phyloP scores from a whole-genome alignment of 2,113 vertebrate genomes.

The Anguilla rostrata region DNA sequence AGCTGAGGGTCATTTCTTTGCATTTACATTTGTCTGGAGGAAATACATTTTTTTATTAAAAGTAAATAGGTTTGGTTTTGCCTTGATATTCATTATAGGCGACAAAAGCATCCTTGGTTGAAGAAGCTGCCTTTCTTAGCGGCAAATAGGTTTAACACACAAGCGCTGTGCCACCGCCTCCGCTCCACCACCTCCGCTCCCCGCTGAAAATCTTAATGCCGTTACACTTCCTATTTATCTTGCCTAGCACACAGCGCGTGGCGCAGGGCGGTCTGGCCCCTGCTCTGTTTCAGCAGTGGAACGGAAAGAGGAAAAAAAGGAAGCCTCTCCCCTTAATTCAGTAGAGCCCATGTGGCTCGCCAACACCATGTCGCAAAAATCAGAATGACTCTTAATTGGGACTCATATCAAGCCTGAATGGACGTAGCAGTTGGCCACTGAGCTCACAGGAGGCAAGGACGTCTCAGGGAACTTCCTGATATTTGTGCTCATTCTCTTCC shows the following conservation, averaged over 20 bases:
- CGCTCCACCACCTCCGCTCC: not conserved
- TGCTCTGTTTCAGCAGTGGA: not conserved
- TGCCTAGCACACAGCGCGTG: not conserved
- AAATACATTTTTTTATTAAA: conserved; percentile 37
- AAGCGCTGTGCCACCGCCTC: conserved; percentile 3
- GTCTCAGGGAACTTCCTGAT: not conserved
- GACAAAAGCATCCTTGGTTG: conserved; percentile 13
- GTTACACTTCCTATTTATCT: conserved; percentile 27
- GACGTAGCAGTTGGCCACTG: not conserved
- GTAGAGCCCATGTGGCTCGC: not conserved
- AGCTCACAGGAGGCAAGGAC: not conserved
- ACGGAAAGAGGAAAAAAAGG: not conserved
- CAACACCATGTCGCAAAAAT: not conserved
- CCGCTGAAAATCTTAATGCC: conserved; percentile 16
- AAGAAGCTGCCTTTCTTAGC: conserved; percentile 22
- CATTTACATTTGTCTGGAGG: conserved; percentile 31
- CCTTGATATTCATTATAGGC: not conserved
- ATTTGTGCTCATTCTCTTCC: not conserved
- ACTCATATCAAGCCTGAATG: not conserved
- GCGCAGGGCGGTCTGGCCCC: not conserved
- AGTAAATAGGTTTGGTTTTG: conserved; percentile 39
- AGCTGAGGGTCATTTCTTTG: conserved; percentile 33
- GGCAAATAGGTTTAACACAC: conserved; percentile 24
- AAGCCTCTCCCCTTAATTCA: not conserved
- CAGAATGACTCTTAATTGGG: not conserved